These are phyloP conservation scores for Sciurus carolinensis DNA, from an alignment of 2,797 vertebrate species.

Conservation along the genomic window DNA sequence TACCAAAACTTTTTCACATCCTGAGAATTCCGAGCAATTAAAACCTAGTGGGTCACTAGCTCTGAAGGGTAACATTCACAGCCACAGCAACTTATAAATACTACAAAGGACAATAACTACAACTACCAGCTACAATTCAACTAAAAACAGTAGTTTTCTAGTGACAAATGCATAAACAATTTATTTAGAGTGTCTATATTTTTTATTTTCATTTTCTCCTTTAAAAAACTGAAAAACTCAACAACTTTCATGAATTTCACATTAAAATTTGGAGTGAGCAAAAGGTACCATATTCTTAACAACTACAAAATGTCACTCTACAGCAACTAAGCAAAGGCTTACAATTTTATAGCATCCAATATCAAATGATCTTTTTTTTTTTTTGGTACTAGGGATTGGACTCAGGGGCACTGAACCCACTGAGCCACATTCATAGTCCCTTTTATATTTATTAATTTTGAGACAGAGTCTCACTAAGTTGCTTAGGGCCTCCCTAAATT, in stretches of 20 bases:
- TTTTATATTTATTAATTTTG: no score
- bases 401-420: no score
- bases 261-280: neutral
- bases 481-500: no score
- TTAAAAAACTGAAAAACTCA: slow-evolving; percentile 57
- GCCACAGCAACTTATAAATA: slow-evolving; percentile 76
- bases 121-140: slow-evolving; percentile 64
- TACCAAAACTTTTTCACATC: slow-evolving; percentile 65
- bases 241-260: neutral
- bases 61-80: slow-evolving; percentile 68
- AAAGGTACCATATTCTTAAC: neutral
- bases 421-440: no score
- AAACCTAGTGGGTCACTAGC: slow-evolving; percentile 69
- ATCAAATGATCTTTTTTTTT: neutral
- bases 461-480: no score
- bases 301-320: slow-evolving; percentile 54
- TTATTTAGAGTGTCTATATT: neutral
- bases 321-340: neutral
- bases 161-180: slow-evolving; percentile 61
- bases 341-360: slow-evolving; percentile 24
- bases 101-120: slow-evolving; percentile 57
- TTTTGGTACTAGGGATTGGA: no score
- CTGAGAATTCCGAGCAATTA: slow-evolving; percentile 72
- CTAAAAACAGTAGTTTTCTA: slow-evolving; percentile 69
- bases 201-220: slow-evolving; percentile 70